A percentile compares a stretch with the other conserved stretches of the same genome.
phyloP scores from a whole-genome alignment of 2,797 vertebrate genomes.

The Gephyroberyx darwinii region DNA sequence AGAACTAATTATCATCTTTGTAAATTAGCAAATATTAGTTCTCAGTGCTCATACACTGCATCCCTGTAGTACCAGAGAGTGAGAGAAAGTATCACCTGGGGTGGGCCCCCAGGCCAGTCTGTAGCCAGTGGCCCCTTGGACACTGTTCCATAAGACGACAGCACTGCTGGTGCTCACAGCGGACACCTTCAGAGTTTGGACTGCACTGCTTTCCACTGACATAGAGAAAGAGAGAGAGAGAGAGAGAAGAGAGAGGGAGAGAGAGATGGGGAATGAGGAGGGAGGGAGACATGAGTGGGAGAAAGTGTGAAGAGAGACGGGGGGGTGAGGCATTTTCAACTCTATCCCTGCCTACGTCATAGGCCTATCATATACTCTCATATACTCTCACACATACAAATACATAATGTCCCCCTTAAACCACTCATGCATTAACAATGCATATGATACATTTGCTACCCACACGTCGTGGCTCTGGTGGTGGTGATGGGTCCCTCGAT shows the following conservation, averaged over 20 bases:
- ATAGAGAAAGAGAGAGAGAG: background rate
- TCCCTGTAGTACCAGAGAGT: background rate
- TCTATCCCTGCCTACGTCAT: background rate
- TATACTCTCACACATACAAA: background rate
- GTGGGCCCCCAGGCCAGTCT: slow-evolving; percentile 89
- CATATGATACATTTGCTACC: slow-evolving; percentile 33
- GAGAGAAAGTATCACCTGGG: slow-evolving; percentile 76
- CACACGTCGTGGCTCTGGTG: slow-evolving; percentile 81
- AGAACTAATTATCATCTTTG: too few species aligned
- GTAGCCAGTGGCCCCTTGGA: slow-evolving; percentile 89
- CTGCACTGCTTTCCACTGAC: slow-evolving; percentile 88
- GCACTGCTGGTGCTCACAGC: slow-evolving; percentile 83
- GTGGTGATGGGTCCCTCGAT: slow-evolving; percentile 84
- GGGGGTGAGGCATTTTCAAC: background rate
- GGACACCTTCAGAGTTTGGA: slow-evolving; percentile 85
- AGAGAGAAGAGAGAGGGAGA: slow-evolving; percentile 22
- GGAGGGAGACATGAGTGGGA: slow-evolving; percentile 15
- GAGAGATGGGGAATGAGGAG: background rate
- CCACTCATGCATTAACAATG: too few species aligned
- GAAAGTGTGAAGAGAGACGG: background rate
- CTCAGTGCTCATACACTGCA: too few species aligned
- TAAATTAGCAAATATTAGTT: background rate
- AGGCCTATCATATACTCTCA: too few species aligned
- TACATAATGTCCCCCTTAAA: background rate
- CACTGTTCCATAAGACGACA: slow-evolving; percentile 85